Base-by-base conservation (phyloP, 2,888 invertebrate genomes). In the Acanthosoma haemorrhoidale region DNA sequence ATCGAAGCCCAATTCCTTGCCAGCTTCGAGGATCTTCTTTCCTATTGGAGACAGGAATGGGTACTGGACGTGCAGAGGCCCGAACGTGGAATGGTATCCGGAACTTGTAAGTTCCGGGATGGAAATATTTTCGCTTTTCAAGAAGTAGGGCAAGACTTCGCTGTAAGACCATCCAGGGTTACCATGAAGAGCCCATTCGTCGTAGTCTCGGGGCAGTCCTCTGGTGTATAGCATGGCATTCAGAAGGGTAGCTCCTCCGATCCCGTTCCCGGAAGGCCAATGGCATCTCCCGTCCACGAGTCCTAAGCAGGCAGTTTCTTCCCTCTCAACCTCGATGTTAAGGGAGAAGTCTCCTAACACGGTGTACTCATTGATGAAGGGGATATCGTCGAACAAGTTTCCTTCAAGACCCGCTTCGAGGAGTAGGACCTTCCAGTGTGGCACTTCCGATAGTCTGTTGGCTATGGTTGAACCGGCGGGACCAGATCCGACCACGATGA, bases 401-500 rank as follows among this genome's bases (percentile, higher is more conserved):
- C 91, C 91, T 74, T 91, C 88, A 36, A 84, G 86, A 16, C 92
- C 92, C 1, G 90, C 91, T 82, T 92, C 92, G 74, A 92, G 77
- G 0, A 92, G 81, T 29, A 92, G 79, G 0, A 92, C 86, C 16
- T 83, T 85, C 84, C 88, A 90, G 38, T 86, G 78, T 2, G 82
- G 76, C 57, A 87, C 83, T 82, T 92, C 92, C 38, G 88, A 86
- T 13, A 92, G 80, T 34, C 93, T 84, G 79, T 90, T 92, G 4
- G 92, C 90, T 68, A 93, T 78, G 1, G 91, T 92, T 51, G 90
- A 87, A 16, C 75, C 75, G 6, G 74, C 73, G n/a, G 77, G 81
- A 13, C 86, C 86, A 0, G 84, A 83, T 1, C 87, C 87, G 36
- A 87, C 81, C 32, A 87, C 81, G 13, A 87, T 80, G 75, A 87